Percentiles rank a stretch among this genome's conserved stretches.
phyloP scores from a whole-genome alignment of 2,888 invertebrate genomes.

The Listrodromus nycthemerus region DNA sequence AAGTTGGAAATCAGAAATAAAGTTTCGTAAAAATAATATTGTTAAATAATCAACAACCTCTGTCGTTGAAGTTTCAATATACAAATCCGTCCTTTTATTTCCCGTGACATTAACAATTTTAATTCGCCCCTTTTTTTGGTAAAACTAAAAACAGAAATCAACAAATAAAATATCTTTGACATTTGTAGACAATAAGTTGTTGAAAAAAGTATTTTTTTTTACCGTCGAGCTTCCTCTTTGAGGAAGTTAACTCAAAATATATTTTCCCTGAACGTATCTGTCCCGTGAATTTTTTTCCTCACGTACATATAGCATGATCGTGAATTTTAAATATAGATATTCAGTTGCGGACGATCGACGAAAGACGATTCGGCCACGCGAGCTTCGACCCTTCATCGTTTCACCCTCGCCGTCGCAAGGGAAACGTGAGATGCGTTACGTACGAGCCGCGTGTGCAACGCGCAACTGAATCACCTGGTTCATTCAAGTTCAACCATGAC shows the following conservation, averaged over 20 bases:
- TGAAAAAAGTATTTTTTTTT: no score
- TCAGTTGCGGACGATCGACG: slow-evolving; percentile 1
- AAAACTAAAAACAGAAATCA: no score
- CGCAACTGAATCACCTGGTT: slow-evolving; percentile 44
- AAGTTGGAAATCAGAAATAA: no score
- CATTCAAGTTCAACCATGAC: slow-evolving; percentile 53
- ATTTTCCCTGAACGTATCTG: neutral
- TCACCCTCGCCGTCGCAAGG: neutral
- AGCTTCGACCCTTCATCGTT: slow-evolving; percentile 9
- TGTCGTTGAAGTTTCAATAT: no score
- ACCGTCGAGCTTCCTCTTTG: no score
- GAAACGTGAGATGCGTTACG: neutral
- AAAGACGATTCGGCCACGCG: neutral
- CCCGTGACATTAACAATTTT: no score
- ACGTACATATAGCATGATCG: slow-evolving; percentile 41
- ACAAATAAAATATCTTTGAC: no score
- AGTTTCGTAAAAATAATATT: no score
- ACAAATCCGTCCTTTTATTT: no score
- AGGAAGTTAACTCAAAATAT: neutral
- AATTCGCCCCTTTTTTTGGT: no score
- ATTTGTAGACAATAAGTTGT: no score
- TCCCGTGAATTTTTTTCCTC: neutral
- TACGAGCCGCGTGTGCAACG: slow-evolving; percentile 6
- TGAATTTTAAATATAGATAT: slow-evolving; percentile 8
- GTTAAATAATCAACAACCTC: no score